A percentile compares a stretch with the other conserved stretches of the same genome.
Evolutionary conservation across 2,888 invertebrate genomes (phyloP).

Genomic region (Tiliacea aurago): DNA sequence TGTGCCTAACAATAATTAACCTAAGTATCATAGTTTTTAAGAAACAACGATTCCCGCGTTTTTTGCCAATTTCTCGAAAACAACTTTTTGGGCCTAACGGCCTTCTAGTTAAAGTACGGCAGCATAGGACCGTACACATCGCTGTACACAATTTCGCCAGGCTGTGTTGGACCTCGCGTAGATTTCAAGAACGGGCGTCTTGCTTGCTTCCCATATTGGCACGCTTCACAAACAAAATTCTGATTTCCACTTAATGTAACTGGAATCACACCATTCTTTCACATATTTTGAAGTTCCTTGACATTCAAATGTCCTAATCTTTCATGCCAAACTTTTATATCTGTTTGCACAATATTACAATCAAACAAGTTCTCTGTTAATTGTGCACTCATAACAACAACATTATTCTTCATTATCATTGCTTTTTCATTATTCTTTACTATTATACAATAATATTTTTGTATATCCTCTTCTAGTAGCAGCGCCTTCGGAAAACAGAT

Average conservation of each 20-base stretch:
- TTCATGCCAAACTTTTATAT: conserved; percentile 2
- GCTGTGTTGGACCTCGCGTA: neutral
- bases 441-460: no score
- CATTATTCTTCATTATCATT: conserved; percentile 37
- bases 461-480: conserved; percentile 65
- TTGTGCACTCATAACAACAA: conserved; percentile 45
- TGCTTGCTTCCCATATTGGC: conserved; percentile 46
- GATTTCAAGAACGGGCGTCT: conserved; percentile 5
- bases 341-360: conserved; percentile 13
- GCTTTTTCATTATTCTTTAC: conserved; percentile 58
- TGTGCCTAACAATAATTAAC: no score
- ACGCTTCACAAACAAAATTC: conserved; percentile 53
- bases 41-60: no score
- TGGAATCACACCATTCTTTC: conserved; percentile 39
- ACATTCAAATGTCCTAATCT: conserved; percentile 50
- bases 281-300: conserved; percentile 57
- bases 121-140: conserved; percentile 60
- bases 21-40: no score
- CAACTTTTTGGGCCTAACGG: no score
- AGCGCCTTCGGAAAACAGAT: conserved; percentile 73
- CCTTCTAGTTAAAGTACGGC: no score
- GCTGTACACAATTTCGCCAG: conserved; percentile 23
- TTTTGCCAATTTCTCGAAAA: no score
- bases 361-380: conserved; percentile 40
- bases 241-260: conserved; percentile 9